Evolutionary conservation across 2,888 invertebrate species (phyloP).

Genomic region (Lasiommata megera): DNA sequence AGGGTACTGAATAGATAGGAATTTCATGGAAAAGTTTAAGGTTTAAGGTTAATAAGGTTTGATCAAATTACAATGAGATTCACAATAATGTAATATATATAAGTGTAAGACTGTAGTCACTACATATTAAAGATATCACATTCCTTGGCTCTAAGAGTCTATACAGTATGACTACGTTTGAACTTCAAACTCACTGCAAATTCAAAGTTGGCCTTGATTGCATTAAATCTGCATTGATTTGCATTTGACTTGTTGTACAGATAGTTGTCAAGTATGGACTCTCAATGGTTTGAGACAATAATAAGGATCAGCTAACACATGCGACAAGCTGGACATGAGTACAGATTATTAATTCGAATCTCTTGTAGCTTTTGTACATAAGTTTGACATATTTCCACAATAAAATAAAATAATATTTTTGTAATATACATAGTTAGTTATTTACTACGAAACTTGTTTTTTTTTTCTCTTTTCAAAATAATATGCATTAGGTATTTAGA

Average conservation of each 20-base stretch:
- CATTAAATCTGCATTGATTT: background rate
- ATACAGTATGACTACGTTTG: background rate
- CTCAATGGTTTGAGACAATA: slow-evolving; percentile 36
- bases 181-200: background rate
- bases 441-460: slow-evolving; percentile 8
- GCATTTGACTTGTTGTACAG: background rate
- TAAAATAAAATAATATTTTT: slow-evolving; percentile 39
- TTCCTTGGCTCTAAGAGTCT: slow-evolving; percentile 30
- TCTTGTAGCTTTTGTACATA: slow-evolving; percentile 38
- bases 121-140: slow-evolving; percentile 28
- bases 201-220: background rate
- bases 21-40: slow-evolving; percentile 23
- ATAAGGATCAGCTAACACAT: slow-evolving; percentile 19
- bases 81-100: background rate
- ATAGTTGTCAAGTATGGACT: background rate
- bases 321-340: slow-evolving; percentile 8
- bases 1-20: slow-evolving; percentile 30
- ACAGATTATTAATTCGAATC: slow-evolving; percentile 34
- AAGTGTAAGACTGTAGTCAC: background rate
- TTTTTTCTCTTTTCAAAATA: background rate
- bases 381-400: slow-evolving; percentile 28
- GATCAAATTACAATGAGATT: slow-evolving; percentile 14
- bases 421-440: slow-evolving; percentile 32
- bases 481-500: slow-evolving; percentile 11
- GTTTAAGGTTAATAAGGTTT: too few relatives aligned